Base-by-base conservation (phyloP, 2,113 vertebrate genomes). In the Colius striatus region DNA sequence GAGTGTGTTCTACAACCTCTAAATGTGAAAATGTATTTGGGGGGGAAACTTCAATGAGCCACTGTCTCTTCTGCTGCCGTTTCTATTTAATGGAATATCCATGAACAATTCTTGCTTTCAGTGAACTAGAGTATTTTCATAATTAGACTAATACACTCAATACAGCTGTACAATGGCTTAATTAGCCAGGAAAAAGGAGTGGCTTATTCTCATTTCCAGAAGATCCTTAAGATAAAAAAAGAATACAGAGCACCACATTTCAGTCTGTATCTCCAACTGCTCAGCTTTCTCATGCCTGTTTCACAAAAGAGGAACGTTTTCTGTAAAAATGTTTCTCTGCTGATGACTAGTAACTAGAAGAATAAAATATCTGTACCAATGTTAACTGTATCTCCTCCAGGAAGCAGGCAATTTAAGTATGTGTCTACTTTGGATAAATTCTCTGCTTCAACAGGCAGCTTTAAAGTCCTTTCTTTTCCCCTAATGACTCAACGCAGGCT, bases 151-250 rank as follows among this genome's bases (percentile, higher is more conserved):
- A 95, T 92, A 85, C 13, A 68, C 41, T 90, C 74, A 63, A 45
- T 63, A 75, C 32, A 92, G 85, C 87, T 75, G 65, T 61, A 84
- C 36, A 92, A 84, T 70, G 45, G 22, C 27, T 96, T 81, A 90
- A 95, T 73, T 81, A 90, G 79, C 27, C 85, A 92, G 77, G 92
- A 96, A 96, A 96, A 95, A 90, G 94, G 96, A 93, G 71, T 53
- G 63, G 20, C 50, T 76, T 81, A 67, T 58, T 73, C 82, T 57
- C 58, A 94, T 67, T 96, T 84, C 75, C 94, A 93, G 55, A 92
- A 95, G 45, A 72, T 87, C 68, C 18, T 84, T 67, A 55, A 89
- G 92, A 95, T 71, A 80, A 83, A 76, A 89, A 50, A 76, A 76
- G 65, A 70, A 93, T 27, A 30, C 54, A 72, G 45, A 94, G 70